A percentile compares a stretch with the other conserved stretches of the same genome.
phyloP scores from a whole-genome alignment of 2,888 invertebrate species.

The Drosophila fulvimacula region DNA sequence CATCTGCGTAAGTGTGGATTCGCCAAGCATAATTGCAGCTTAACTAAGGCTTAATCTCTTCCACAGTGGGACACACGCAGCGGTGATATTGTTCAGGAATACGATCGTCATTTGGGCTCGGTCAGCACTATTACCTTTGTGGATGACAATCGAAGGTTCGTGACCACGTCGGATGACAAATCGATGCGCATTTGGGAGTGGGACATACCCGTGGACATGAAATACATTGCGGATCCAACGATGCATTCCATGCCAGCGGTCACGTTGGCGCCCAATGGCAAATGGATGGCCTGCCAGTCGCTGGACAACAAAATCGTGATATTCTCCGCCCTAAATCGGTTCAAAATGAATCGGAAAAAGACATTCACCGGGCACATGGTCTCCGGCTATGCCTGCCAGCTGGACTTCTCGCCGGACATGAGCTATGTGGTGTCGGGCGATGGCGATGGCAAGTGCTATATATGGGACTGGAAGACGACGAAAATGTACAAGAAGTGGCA shows the following conservation, averaged over 20 bases:
- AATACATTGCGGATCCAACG: constrained; percentile 99
- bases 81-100: constrained; percentile 98
- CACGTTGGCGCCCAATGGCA: constrained; percentile 97
- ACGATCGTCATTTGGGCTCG: constrained; percentile 98
- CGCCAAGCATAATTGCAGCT: background rate
- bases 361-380: constrained; percentile 99
- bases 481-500: constrained; percentile 99
- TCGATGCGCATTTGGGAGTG: constrained; percentile 99
- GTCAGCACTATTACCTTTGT: constrained; percentile 99
- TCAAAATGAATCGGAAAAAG: constrained; percentile 99
- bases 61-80: constrained; percentile 95
- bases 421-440: constrained; percentile 99
- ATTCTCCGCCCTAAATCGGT: constrained; percentile 98
- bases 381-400: constrained; percentile 98
- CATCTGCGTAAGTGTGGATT: constrained; percentile 91
- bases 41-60: background rate
- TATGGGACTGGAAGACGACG: constrained; percentile 99
- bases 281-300: constrained; percentile 99
- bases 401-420: constrained; percentile 99
- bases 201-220: constrained; percentile 99
- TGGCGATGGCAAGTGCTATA: constrained; percentile 98
- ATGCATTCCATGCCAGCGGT: constrained; percentile 99
- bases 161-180: constrained; percentile 99
- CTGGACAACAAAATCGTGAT: constrained; percentile 99
- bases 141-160: constrained; percentile 98